These are phyloP conservation scores for Watsonalla cultraria DNA, from an alignment of 2,888 invertebrate species.

Conservation along the genomic window DNA sequence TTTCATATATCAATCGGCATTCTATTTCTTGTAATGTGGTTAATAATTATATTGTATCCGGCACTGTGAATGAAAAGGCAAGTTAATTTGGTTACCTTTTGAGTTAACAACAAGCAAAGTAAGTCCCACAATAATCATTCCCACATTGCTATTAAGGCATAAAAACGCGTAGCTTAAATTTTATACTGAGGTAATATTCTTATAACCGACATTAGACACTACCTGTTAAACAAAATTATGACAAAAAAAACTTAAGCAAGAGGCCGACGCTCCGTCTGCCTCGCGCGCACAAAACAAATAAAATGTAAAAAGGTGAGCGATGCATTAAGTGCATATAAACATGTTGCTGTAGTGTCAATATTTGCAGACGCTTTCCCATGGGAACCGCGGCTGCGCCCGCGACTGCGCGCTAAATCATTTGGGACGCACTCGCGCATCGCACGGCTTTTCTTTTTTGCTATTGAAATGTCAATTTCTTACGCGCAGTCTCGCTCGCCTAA, in stretches of 20 bases:
- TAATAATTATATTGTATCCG: constrained; percentile 45
- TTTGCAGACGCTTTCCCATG: constrained; percentile 75
- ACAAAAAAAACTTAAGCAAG: constrained; percentile 67
- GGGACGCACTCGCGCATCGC: constrained; percentile 36
- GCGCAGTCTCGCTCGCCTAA: constrained; percentile 32
- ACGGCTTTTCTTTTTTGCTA: constrained; percentile 65
- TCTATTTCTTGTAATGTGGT: constrained; percentile 37
- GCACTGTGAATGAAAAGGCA: constrained; percentile 21
- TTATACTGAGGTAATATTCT: constrained; percentile 43
- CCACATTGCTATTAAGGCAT: background rate
- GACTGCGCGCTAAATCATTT: constrained; percentile 66
- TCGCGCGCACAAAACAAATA: constrained; percentile 67
- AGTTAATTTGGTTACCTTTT: constrained; percentile 8
- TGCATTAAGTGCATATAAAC: constrained; percentile 79
- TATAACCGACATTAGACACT: constrained; percentile 57
- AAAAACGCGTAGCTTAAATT: background rate
- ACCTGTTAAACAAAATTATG: constrained; percentile 70
- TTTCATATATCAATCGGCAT: constrained; percentile 46
- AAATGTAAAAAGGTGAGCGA: constrained; percentile 74
- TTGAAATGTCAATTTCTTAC: constrained; percentile 68
- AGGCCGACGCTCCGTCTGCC: constrained; percentile 72
- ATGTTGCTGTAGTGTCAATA: constrained; percentile 77
- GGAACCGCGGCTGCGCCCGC: constrained; percentile 51
- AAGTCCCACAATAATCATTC: constrained; percentile 1
- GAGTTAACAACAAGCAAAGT: constrained; percentile 2